Evolutionary conservation across 2,888 invertebrate genomes (phyloP), one percentile per base, ranked within the genome.

Genomic region (Onchidella celtica): DNA sequence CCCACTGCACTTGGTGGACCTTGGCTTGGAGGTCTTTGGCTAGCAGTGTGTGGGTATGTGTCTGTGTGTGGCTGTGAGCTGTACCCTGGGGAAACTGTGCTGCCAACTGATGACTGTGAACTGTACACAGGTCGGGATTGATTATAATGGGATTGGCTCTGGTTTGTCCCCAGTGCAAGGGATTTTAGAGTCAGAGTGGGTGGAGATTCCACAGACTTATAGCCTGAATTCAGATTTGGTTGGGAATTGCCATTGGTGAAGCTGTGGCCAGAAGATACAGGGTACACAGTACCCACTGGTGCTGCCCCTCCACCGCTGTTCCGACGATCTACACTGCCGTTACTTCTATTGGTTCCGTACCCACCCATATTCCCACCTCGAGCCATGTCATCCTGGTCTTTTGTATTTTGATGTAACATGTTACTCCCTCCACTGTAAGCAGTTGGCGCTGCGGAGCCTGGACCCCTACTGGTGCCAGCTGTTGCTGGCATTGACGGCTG

Each of bases 121-220:
- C 34, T 34, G 32, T 34, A 36, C 2, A 6, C 24, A 1, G 36
- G 6, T 24, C n/a, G 38, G 14, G 24, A 4, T 17, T 61, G 36
- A 36, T 61, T 61, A 34, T 27, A 36, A 4, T 27, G 21, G n/a
- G 61, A 17, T 17, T 59, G 59, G 1, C 14, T 3, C 4, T 24
- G 34, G 59, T n/a, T 75, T 6, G 17, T 17, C 6, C n/a, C n/a
- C 40, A 57, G 9, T 17, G 17, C 9, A n/a, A 29, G 36, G 32
- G 68, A n/a, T 68, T 68, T 66, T 2, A 78, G 69, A 11, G 78
- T 78, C 32, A 78, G 21, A 1, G 61, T 55, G 21, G 78, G 69
- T 9, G 69, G 78, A n/a, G 57, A 55, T 2, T 77, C 78, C 0
- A 78, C 70, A 2, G 70, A 27, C 57, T 63, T 72, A 47, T 79